phyloP scores from a whole-genome alignment of 2,888 invertebrate genomes.

The Oscheius sp. region DNA sequence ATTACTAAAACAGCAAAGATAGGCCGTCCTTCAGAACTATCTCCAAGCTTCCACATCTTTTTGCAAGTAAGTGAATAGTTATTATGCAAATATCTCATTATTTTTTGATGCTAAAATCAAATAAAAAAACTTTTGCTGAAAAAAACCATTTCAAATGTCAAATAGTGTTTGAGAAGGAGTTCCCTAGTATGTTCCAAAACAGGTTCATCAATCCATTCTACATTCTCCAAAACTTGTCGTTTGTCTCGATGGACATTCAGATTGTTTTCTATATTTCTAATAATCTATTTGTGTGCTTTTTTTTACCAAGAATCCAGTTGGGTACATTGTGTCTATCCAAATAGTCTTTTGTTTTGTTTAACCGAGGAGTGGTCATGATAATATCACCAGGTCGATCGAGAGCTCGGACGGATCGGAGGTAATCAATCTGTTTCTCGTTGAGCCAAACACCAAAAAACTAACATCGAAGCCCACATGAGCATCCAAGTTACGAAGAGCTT shows the following conservation, averaged over 20 bases:
- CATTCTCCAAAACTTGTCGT: constrained; percentile 6
- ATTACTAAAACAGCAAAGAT: constrained; percentile 3
- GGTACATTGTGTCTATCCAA: constrained; percentile 7
- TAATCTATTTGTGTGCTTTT: neutral
- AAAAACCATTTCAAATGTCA: constrained; percentile 20
- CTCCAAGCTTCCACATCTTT: constrained; percentile 3
- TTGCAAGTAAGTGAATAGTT: neutral
- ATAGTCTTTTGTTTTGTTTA: constrained; percentile 10
- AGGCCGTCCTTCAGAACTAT: constrained; percentile 9
- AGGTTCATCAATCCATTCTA: no score
- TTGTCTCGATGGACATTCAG: constrained; percentile 3
- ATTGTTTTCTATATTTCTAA: constrained; percentile 9
- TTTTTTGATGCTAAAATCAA: neutral
- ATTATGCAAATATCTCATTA: neutral
- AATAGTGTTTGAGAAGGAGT: no score
- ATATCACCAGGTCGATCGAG: constrained; percentile 12
- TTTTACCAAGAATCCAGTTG: constrained; percentile 19
- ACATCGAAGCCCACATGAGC: constrained; percentile 9
- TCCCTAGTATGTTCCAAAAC: neutral
- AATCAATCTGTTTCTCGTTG: constrained; percentile 4
- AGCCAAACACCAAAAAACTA: neutral
- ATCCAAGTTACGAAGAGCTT: constrained; percentile 6
- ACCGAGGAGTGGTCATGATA: neutral
- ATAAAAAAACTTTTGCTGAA: neutral
- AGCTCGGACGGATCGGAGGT: neutral